Conservation (phyloP, 1,140 invertebrate genomes). For the Oedothorax gibbosus region DNA sequence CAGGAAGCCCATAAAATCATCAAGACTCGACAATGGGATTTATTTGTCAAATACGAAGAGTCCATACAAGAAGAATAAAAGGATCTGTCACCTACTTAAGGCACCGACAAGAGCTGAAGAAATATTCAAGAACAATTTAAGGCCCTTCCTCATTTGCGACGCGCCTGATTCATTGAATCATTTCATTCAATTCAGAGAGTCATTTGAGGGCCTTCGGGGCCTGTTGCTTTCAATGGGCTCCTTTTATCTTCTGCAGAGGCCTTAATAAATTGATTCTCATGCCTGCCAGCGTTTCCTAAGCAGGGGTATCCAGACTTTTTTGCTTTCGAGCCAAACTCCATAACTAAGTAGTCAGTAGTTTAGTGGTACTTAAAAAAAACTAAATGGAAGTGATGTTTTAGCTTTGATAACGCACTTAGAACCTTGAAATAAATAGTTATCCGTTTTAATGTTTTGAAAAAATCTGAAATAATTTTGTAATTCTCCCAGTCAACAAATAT, state of each 20-base stretch:
- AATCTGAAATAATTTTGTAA: too few species aligned
- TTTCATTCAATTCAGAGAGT: constrained; percentile 26
- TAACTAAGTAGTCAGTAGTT: too few species aligned
- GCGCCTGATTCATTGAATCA: constrained; percentile 36
- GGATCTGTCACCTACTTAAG: constrained; percentile 12
- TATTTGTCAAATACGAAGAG: constrained; percentile 26
- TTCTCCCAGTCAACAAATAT: too few species aligned
- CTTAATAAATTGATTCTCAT: constrained; percentile 50
- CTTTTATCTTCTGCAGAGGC: constrained; percentile 19
- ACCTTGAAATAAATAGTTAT: too few species aligned
- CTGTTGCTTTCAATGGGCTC: constrained; percentile 14
- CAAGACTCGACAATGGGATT: constrained; percentile 2
- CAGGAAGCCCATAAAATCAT: too few species aligned
- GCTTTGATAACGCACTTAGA: too few species aligned
- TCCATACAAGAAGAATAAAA: background rate
- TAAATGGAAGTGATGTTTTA: too few species aligned
- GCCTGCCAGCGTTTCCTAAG: constrained; percentile 6
- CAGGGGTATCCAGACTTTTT: too few species aligned
- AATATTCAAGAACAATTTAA: constrained; percentile 20
- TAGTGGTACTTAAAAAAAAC: too few species aligned
- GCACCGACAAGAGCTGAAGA: background rate
- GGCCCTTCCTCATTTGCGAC: constrained; percentile 41
- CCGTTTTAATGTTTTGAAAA: too few species aligned
- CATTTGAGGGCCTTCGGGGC: constrained; percentile 32
- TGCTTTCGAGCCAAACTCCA: too few species aligned